Percentiles rank a stretch among this genome's conserved stretches.
phyloP scores from a whole-genome alignment of 2,113 vertebrate genomes.

The Pituophis catenifer region DNA sequence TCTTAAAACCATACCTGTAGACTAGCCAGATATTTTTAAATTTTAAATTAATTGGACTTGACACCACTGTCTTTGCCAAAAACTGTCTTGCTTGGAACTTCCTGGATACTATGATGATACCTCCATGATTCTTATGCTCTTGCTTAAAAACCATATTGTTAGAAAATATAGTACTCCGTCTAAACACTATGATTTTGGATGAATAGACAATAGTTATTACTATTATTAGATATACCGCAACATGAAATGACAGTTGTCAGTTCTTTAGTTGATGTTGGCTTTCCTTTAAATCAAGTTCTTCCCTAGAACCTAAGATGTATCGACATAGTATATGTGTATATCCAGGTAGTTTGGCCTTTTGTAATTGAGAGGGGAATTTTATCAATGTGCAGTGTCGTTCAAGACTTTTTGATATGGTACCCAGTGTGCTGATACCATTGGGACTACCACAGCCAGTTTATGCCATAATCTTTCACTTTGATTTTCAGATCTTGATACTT shows the following conservation, averaged over 20 bases:
- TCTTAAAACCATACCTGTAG: not conserved
- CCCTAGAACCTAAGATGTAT: not conserved
- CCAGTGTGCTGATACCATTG: not conserved
- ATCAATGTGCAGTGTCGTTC: not conserved
- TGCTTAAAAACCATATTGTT: not conserved
- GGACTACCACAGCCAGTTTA: not conserved
- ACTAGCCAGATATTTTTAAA: not conserved
- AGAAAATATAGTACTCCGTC: not conserved
- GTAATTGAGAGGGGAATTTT: not conserved
- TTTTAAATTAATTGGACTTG: not conserved
- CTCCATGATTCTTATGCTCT: not conserved
- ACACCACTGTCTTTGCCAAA: not conserved
- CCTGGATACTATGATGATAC: not conserved
- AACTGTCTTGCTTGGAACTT: not conserved
- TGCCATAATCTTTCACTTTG: not conserved
- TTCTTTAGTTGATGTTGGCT: no score
- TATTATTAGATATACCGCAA: no score
- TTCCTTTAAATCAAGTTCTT: no score
- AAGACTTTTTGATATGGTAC: not conserved
- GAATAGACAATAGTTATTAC: not conserved
- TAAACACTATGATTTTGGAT: not conserved
- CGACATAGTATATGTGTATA: not conserved
- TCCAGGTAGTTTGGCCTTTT: not conserved
- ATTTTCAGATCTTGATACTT: not conserved
- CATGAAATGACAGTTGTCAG: no score